Evolutionary conservation across 64 coral and sea anemone genomes (phyloP), one percentile per base, ranked within the genome.

Genomic region (Pachyseris speciosa): DNA sequence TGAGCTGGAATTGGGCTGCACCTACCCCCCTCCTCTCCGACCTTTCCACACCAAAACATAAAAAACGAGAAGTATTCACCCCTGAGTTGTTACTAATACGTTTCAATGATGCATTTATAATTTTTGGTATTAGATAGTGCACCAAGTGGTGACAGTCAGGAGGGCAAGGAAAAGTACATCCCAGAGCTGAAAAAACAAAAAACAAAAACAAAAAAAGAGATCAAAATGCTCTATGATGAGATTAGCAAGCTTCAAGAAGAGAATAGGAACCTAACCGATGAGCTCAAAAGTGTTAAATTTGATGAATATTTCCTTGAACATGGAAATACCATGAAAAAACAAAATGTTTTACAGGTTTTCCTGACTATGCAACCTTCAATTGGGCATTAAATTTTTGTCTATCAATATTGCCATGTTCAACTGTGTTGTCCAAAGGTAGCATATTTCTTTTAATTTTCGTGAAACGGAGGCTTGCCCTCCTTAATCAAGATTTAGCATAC

Each of bases 201-300:
- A n/a, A n/a, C n/a, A 29, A 36, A 59, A 29, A 47, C 33, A 49
- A 27, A 80, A 60, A 25, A 80, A 49, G 48, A 80, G 27, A 80
- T 57, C 50, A 80, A 80, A 58, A 53, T 57, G 77, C 45, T 80
- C 77, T 80, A 80, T 59, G 77, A 53, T 32, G 77, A 80, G 50
- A 57, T 80, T 20, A 37, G 45, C 45, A 80, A 27, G 77, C 49
- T 80, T 33, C 77, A 80, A 58, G 77, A 80, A 58, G 77, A 58
- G 77, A 80, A 80, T 22, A 53, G 77, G 8, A 58, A 80, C 12
- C 77, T 80, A 57, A 80, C 55, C 55, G 77, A 57, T 22, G 29
- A 80, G 50, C 77, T 80, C 7, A 80, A 58, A 80, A 80, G 50
- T 80, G 77, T 80, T 59, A 33, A 34, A 53, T 80, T 80, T 58